These are phyloP conservation scores for Arvicanthis niloticus DNA, from an alignment of 2,113 vertebrate genomes.

Conservation along the genomic window DNA sequence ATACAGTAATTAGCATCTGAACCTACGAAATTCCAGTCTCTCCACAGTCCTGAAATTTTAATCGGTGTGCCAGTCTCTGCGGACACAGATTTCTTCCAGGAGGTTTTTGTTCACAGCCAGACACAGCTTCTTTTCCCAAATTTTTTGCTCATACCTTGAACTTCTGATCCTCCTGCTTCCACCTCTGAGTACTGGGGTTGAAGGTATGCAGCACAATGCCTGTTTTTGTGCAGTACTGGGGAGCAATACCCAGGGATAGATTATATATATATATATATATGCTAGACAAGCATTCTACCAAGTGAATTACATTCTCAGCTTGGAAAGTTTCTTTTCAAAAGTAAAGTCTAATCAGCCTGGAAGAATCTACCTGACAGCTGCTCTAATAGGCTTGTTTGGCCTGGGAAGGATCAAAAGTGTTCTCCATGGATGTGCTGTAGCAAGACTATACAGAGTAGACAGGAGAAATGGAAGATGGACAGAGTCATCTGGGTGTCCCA, in stretches of 20 bases:
- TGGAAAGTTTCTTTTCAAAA: not conserved
- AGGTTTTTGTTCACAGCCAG: not conserved
- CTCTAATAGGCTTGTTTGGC: not conserved
- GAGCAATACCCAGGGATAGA: not conserved
- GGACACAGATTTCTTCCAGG: not conserved
- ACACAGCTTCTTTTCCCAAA: not conserved
- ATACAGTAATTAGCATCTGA: not conserved
- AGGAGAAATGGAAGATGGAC: too few relatives aligned
- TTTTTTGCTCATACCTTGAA: not conserved
- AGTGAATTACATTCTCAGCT: not conserved
- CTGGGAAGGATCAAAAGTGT: not conserved
- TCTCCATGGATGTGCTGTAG: not conserved
- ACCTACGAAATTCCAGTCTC: not conserved
- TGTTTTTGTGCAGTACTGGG: not conserved
- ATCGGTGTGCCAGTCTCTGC: too few relatives aligned
- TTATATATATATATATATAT: too few relatives aligned
- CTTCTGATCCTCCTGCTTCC: not conserved
- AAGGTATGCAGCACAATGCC: not conserved
- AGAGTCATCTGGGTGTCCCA: accelerated
- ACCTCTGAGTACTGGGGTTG: not conserved
- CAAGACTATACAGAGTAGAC: not conserved
- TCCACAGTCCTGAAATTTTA: not conserved
- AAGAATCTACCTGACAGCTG: not conserved
- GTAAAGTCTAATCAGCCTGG: not conserved
- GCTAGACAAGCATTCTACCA: not conserved